Conservation (phyloP, 2,113 vertebrate species). For the Phycodurus eques region DNA sequence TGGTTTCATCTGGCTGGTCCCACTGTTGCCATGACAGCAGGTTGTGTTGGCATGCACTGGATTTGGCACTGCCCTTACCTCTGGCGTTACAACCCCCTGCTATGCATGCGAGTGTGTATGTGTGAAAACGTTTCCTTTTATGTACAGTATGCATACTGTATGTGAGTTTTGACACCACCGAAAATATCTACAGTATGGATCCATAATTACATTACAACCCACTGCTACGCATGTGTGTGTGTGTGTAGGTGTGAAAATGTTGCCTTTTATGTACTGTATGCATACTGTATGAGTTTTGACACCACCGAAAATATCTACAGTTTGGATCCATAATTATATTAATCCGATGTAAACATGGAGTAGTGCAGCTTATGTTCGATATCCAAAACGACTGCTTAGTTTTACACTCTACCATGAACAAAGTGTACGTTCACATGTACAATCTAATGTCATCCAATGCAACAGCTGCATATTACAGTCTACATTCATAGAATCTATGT, state of each 20-base stretch:
- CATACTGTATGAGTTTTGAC: slow-evolving; percentile 2
- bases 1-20: slow-evolving; percentile 64
- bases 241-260: neutral
- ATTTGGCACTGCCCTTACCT: slow-evolving; percentile 73
- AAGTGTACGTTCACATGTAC: neutral
- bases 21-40: slow-evolving; percentile 76
- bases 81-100: slow-evolving; percentile 67
- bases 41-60: slow-evolving; percentile 72
- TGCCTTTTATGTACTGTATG: neutral
- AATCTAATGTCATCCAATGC: neutral
- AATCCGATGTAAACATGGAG: neutral
- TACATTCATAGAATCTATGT: neutral
- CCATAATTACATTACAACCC: slow-evolving; percentile 42
- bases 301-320: neutral
- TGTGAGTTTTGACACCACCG: neutral
- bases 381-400: neutral
- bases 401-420: slow-evolving; percentile 3
- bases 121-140: neutral
- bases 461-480: neutral
- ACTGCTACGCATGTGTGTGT: slow-evolving; percentile 41
- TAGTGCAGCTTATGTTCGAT: neutral
- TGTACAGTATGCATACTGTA: neutral
- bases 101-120: slow-evolving; percentile 20
- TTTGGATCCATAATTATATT: neutral
- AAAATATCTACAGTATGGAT: too few relatives aligned